Evolutionary conservation across 2,113 vertebrate genomes (phyloP).

Genomic region (Xenopus borealis): DNA sequence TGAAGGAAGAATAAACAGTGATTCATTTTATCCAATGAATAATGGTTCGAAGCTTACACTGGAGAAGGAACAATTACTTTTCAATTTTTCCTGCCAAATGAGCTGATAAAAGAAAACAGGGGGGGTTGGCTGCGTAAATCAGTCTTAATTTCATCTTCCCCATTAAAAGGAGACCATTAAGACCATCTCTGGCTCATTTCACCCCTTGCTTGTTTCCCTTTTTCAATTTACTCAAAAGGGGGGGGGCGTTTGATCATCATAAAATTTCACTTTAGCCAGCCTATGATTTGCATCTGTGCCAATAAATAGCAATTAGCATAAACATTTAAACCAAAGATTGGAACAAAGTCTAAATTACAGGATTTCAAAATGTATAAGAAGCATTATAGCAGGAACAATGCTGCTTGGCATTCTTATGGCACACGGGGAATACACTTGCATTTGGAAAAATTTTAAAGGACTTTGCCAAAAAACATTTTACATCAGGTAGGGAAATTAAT

Average conservation of each 20-base stretch:
- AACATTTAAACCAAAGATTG: constrained; percentile 99
- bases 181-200: constrained; percentile 98
- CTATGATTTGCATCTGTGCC: constrained; percentile 99
- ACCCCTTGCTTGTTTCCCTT: constrained; percentile 99
- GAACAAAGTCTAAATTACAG: constrained; percentile 97
- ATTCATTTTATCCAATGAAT: constrained; percentile 93
- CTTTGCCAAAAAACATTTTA: no score
- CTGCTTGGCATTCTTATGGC: constrained; percentile 61
- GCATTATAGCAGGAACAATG: constrained; percentile 65
- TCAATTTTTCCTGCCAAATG: constrained; percentile 97
- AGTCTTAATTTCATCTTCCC: constrained; percentile 99
- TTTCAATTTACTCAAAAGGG: constrained; percentile 99
- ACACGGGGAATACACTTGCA: not conserved
- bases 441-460: constrained; percentile 6
- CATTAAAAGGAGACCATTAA: constrained; percentile 99
- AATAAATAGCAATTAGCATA: constrained; percentile 99
- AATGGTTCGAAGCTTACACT: constrained; percentile 82
- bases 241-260: constrained; percentile 99
- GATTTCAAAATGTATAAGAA: constrained; percentile 76
- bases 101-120: constrained; percentile 92
- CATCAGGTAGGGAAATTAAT: no score
- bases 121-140: constrained; percentile 97
- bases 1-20: constrained; percentile 87
- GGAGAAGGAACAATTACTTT: constrained; percentile 92
- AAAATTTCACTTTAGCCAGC: constrained; percentile 99